A percentile compares a stretch with the other conserved stretches of the same genome.
Conservation (phyloP, 2,113 vertebrate species). For the Calyptommatus sinebrachiatus region DNA sequence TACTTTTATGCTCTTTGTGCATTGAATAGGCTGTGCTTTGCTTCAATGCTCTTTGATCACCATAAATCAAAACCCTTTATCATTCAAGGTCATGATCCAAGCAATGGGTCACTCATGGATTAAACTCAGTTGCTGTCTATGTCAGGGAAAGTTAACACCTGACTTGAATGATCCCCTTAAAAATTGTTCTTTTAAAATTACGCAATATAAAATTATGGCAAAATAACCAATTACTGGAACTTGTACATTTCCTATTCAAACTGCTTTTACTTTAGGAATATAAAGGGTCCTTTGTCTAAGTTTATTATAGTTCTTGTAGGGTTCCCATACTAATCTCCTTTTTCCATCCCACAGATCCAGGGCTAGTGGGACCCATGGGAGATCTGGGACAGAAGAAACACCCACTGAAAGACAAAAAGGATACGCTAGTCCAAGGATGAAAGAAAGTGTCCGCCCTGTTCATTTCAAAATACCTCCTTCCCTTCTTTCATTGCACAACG, state of each 20-base stretch:
- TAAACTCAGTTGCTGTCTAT: not conserved
- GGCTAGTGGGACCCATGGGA: slow-evolving; percentile 15
- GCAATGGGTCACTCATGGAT: not conserved
- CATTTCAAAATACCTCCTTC: slow-evolving; percentile 39
- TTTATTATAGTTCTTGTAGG: slow-evolving; percentile 31
- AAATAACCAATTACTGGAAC: not conserved
- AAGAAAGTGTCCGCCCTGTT: slow-evolving; percentile 29
- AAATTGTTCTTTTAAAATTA: slow-evolving; percentile 29
- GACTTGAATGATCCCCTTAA: not conserved
- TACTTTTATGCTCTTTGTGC: slow-evolving; percentile 19
- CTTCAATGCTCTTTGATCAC: slow-evolving; percentile 7
- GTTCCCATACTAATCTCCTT: slow-evolving; percentile 15
- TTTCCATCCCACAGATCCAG: slow-evolving; percentile 8
- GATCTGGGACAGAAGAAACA: slow-evolving; percentile 42
- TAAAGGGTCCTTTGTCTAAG: slow-evolving; percentile 18
- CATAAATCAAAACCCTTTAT: not conserved
- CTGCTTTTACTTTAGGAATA: not conserved
- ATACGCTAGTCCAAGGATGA: slow-evolving; percentile 40
- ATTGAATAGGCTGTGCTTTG: not conserved
- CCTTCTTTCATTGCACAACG: slow-evolving; percentile 50
- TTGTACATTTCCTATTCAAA: not conserved
- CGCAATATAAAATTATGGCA: not conserved
- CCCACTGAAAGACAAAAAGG: slow-evolving; percentile 51
- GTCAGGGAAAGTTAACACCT: slow-evolving; percentile 7
- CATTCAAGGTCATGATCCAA: slow-evolving; percentile 6